Base-by-base conservation (phyloP, 1,140 invertebrate species). In the Cotesia chilonis region DNA sequence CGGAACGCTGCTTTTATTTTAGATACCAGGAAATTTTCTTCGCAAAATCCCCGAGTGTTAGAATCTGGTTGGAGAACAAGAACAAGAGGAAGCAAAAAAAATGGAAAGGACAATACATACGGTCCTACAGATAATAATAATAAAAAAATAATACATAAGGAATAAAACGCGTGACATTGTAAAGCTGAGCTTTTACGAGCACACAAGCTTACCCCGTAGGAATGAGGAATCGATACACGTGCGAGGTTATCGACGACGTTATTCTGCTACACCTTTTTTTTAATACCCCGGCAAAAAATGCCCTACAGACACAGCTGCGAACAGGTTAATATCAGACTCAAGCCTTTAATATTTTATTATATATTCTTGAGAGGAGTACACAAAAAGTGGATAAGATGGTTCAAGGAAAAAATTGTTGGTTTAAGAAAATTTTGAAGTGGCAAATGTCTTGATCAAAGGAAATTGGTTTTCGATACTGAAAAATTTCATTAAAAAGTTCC, bases 211-310 rank as follows among this genome's bases (percentile, higher is more conserved):
- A 47, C 41, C 41, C 41, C 10, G 64, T 38, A 41, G 10, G 64
- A 47, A 51, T 66, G 47, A 66, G 47, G 41, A 66, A 66, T 66
- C 64, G 64, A 66, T 66, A 66, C 64, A 66, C 14, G 64, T 66
- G 64, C 38, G 14, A 66, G 12, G 38, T 52, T 66, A 66, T 66
- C 64, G 64, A 47, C 64, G 64, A 52, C 60, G 60, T 20, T 61
- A 35, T 61, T 57, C 35, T 61, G 9, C 9, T 7, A 28, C 20
- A 57, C 28, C 28, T 60, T 63, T 63, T 61, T 61, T 61, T 63
- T 37, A 28, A 63, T 37, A 17, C 12, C 36, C 2, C 12, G 28
- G 51, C 37, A 64, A 65, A 47, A 65, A 14, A 17, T 17, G 35
- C 54, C 51, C 51, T 36, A 28, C 60, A 63, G 12, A 17, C 37